phyloP scores from a whole-genome alignment of 1,140 invertebrate genomes.

The Mercenaria mercenaria region DNA sequence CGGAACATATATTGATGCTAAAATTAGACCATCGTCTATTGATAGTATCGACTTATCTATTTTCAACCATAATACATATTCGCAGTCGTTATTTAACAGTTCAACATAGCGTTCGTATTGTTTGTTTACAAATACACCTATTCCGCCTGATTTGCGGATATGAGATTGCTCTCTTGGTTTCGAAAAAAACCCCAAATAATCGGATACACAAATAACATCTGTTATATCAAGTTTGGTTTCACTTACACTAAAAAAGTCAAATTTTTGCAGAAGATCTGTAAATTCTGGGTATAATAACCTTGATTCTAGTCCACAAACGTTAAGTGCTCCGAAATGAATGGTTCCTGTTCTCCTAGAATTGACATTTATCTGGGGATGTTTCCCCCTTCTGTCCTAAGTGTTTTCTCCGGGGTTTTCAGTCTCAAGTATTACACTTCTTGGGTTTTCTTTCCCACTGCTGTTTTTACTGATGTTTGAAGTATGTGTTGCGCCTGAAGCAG shows the following conservation, averaged over 20 bases:
- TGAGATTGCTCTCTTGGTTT: not conserved
- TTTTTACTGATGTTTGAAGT: no score
- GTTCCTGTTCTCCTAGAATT: not conserved
- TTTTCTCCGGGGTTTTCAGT: not conserved
- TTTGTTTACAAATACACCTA: not conserved
- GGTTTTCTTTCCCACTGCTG: not conserved
- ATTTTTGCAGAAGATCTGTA: not conserved
- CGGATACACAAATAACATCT: no score
- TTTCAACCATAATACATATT: no score
- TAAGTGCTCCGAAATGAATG: not conserved
- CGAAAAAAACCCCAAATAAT: not conserved
- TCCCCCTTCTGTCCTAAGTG: not conserved
- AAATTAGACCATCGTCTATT: not conserved
- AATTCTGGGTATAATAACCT: no score
- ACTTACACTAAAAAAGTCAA: conserved; percentile 1
- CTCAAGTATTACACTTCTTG: not conserved
- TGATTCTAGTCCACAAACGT: not conserved
- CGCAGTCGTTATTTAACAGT: no score
- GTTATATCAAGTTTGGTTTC: no score
- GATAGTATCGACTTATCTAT: not conserved
- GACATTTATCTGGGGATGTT: no score
- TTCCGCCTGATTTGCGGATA: not conserved
- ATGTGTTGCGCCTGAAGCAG: not conserved
- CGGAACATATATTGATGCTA: not conserved
- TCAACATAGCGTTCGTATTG: not conserved